These are phyloP conservation scores for Serinus canaria DNA, from an alignment of 2,113 vertebrate species.

Conservation along the genomic window DNA sequence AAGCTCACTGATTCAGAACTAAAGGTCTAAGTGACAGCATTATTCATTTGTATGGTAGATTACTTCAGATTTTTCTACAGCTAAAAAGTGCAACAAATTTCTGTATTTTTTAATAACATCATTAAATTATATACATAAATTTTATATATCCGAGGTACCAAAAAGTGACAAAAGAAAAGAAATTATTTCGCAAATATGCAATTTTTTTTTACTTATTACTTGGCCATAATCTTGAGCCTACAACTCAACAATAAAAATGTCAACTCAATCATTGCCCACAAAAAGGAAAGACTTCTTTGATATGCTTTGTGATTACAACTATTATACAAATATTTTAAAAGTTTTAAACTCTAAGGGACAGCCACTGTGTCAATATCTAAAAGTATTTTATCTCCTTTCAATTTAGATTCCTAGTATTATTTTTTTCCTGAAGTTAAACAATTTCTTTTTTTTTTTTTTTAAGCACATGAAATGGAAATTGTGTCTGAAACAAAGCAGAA, in stretches of 20 bases:
- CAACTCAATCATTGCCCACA: neutral
- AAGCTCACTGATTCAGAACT: neutral
- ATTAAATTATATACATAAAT: neutral
- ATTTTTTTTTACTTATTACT: neutral
- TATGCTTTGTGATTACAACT: neutral
- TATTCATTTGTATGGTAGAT: neutral
- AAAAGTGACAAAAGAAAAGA: neutral
- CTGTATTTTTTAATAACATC: neutral
- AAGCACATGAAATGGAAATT: neutral
- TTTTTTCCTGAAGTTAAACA: neutral
- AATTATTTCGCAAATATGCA: neutral
- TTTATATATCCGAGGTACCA: neutral
- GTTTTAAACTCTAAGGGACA: neutral
- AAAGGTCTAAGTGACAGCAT: neutral
- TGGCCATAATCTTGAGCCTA: neutral
- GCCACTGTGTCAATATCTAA: neutral
- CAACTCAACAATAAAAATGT: neutral
- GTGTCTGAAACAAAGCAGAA: neutral
- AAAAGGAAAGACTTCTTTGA: neutral
- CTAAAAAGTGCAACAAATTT: neutral
- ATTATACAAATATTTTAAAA: neutral
- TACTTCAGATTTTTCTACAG: neutral
- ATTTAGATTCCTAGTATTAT: neutral
- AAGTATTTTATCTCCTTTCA: neutral
- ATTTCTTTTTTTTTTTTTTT: neutral